These are phyloP conservation scores for Nomada goodeniana DNA, from an alignment of 2,888 invertebrate species.

Conservation along the genomic window DNA sequence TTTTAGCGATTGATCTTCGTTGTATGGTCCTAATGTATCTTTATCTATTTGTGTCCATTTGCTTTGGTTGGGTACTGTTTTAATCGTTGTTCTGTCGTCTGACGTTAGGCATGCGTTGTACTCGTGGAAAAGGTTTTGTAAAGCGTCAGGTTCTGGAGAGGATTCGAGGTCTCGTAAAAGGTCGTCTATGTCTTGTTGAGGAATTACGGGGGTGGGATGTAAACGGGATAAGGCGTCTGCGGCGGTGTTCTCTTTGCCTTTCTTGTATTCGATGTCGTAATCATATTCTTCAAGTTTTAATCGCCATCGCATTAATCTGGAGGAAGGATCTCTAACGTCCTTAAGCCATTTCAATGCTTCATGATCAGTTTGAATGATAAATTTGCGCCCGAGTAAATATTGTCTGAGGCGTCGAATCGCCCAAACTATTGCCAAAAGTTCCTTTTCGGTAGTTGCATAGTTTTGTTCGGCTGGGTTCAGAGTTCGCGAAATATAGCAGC, in stretches of 20 bases:
- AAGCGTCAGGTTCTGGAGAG: not conserved
- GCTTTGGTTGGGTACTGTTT: too few species aligned
- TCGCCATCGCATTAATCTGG: conserved; percentile 2
- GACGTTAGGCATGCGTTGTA: not conserved
- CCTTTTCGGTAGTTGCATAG: conserved; percentile 4
- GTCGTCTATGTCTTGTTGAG: too few species aligned
- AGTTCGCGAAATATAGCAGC: conserved; percentile 3
- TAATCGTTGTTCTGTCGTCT: too few species aligned
- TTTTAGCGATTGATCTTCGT: too few species aligned
- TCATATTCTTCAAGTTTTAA: not conserved
- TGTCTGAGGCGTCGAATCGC: not conserved
- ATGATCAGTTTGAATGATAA: conserved; percentile 8
- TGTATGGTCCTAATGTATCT: too few species aligned
- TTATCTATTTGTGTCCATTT: too few species aligned
- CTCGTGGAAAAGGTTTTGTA: too few species aligned
- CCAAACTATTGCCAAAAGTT: conserved; percentile 17
- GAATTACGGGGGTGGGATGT: too few species aligned
- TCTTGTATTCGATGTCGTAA: not conserved
- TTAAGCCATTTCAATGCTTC: not conserved
- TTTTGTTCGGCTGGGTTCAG: not conserved
- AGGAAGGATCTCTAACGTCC: not conserved
- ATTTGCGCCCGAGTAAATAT: conserved; percentile 5
- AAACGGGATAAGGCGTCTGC: not conserved
- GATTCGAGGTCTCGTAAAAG: too few species aligned
- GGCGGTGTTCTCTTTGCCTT: not conserved